A percentile compares a stretch with the other conserved stretches of the same genome.
Evolutionary conservation across 2,113 vertebrate species (phyloP).

Genomic region (Lynx canadensis): DNA sequence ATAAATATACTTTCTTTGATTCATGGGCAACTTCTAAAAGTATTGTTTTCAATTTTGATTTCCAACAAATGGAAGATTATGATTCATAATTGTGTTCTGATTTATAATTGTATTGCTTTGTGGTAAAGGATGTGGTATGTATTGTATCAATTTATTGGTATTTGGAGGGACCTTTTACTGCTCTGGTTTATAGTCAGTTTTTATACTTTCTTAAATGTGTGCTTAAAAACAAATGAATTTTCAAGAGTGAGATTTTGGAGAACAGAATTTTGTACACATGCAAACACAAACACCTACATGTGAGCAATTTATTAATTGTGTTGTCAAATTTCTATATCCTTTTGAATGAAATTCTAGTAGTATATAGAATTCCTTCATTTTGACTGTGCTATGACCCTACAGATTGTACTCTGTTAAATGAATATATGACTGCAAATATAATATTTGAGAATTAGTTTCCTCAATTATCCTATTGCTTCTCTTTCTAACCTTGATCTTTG

Average conservation of each 20-base stretch:
- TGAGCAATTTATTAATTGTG: not conserved
- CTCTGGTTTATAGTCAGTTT: not conserved
- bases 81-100: not conserved
- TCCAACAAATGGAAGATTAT: not conserved
- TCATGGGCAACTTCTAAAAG: not conserved
- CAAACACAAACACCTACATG: not conserved
- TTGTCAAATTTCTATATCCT: not conserved
- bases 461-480: not conserved
- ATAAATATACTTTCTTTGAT: not conserved
- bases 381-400: not conserved
- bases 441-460: not conserved
- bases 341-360: not conserved
- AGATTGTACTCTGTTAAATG: not conserved
- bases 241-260: not conserved
- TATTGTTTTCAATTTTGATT: not conserved
- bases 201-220: not conserved
- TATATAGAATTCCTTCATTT: not conserved
- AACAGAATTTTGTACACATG: not conserved
- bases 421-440: not conserved
- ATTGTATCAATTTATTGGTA: not conserved
- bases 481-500: not conserved
- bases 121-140: not conserved
- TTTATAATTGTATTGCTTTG: slow-evolving; percentile 18
- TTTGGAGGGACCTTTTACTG: not conserved
- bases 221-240: not conserved